Base-by-base conservation (phyloP, 2,113 vertebrate species). In the Sardina pilchardus region DNA sequence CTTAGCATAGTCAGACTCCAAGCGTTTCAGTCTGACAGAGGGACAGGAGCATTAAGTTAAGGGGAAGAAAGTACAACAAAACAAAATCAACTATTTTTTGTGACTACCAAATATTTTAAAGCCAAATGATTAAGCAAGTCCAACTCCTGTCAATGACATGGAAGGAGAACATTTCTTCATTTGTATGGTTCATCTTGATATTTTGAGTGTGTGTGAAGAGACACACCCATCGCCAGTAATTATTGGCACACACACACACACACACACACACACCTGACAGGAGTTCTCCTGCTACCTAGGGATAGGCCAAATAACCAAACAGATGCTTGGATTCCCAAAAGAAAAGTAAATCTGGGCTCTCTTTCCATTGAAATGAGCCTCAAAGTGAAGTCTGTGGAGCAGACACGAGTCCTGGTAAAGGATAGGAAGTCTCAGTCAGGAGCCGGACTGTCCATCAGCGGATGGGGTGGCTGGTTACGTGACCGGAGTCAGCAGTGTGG, bases 181-280 rank as follows among this genome's bases (percentile, higher is more conserved):
- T 71, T 71, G 7, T 16, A 30, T 10, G 12, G 3, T 14, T 71
- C 63, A 34, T 36, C 26, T 36, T 34, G 4, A 36, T 36, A 36
- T 36, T 16, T 75, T 75, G 12, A 75, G 67, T 75, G 67, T 75
- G 67, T 75, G 67, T 75, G 67, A 75, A 16, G 59, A 67, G 24
- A 5, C 59, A 30, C 30, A n/a, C 26, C 63, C 7, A 67, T 24
- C 2, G 26, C 63, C 9, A 30, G n/a, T 26, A 24, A 24, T 6
- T 24, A n/a, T 26, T 30, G 63, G 63, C 7, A 10, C n/a, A 30
- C 63, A 67, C 63, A 26, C 56, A n/a, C 59, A 67, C 59, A n/a
- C 59, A 30, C 1, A 26, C 59, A 67, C 59, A 67, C 24, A n/a
- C 2, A 30, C 26, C n/a, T 63, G 63, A 67, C 63, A 67, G 63